Evolutionary conservation across 1,140 invertebrate species (phyloP), one percentile per base, ranked within the genome.

Genomic region (Drosophila arizonae): DNA sequence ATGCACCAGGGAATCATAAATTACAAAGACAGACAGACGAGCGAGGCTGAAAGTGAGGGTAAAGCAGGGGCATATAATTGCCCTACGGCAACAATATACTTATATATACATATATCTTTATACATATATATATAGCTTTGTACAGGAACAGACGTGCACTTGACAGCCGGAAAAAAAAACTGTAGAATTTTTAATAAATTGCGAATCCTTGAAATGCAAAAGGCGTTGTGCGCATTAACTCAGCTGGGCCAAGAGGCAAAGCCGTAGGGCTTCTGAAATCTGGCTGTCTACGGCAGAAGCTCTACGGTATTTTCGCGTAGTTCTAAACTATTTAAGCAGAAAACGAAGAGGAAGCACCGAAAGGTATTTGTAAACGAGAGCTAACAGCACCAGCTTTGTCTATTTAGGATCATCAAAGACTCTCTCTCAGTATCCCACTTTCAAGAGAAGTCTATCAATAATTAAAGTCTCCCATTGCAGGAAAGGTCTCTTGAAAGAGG

Each of bases 1-100:
- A 74, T 74, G 67, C 72, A 74, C 54, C 72, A 45, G 72, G 72
- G 72, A 70, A 39, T 43, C 72, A 56, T 74, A 74, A 74, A 70
- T 74, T 58, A 64, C 52, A 48, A n/a, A 48, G 26, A 33, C 66
- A 51, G 72, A 70, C 50, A 21, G 33, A 21, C 15, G 30, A 30
- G 8, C 0, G 55, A 43, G 39, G 0, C 4, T 8, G 33, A n/a
- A 15, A 17, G 13, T 3, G 43, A 46, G 43, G 13, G 13, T n/a
- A 4, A 4, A 21, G 43, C 28, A 9, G 10, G 11, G 33, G 15
- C 43, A 64, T 64, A 74, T 74, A 74, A 74, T 74, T 74, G 67
- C 66, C 72, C 39, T 30, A 56, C 21, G 41, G 63, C 55, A 46
- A 41, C 39, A 50, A 41, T 50, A 69, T 21, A 56, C 17, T 11